Conservation (phyloP, 1,140 invertebrate species). For the Platyscapa corneri region DNA sequence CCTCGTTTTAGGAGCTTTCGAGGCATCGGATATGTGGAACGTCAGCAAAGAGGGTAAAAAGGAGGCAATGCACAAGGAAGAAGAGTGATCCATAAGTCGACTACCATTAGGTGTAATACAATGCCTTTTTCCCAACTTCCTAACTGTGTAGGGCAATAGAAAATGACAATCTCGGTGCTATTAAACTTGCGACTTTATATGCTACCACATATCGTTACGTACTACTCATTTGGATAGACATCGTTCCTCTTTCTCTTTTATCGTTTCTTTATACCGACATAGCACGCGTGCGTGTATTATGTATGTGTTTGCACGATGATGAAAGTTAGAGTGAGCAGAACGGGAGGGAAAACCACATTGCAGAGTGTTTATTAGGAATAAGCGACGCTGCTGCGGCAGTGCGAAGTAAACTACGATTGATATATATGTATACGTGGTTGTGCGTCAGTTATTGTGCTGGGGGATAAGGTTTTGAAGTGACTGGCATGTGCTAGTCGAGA, state of each 20-base stretch:
- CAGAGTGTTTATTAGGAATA: conserved; percentile 27
- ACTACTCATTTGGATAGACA: not conserved
- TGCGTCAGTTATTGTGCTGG: conserved; percentile 11
- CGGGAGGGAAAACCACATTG: not conserved
- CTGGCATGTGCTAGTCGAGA: conserved; percentile 12
- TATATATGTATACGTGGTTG: not conserved
- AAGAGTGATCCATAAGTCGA: conserved; percentile 52
- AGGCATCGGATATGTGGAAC: not conserved
- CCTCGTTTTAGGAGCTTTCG: conserved; percentile 47
- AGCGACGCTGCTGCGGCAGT: not conserved
- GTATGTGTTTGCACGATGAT: not conserved
- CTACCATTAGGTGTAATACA: conserved; percentile 57
- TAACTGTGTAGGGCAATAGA: conserved; percentile 43
- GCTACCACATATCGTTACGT: conserved; percentile 14
- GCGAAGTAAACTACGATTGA: conserved; percentile 20
- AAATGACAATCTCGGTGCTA: conserved; percentile 57
- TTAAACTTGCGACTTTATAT: conserved; percentile 57
- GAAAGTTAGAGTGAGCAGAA: not conserved
- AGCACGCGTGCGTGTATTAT: not conserved
- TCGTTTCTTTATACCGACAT: not conserved
- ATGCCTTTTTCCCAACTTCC: conserved; percentile 35
- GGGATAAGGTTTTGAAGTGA: conserved; percentile 26
- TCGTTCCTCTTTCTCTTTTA: not conserved
- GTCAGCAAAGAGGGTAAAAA: conserved; percentile 25
- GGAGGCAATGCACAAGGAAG: not conserved